These are phyloP conservation scores for Hermaeophaga mercurialis DNA, from an alignment of 2,888 invertebrate species.

Conservation along the genomic window DNA sequence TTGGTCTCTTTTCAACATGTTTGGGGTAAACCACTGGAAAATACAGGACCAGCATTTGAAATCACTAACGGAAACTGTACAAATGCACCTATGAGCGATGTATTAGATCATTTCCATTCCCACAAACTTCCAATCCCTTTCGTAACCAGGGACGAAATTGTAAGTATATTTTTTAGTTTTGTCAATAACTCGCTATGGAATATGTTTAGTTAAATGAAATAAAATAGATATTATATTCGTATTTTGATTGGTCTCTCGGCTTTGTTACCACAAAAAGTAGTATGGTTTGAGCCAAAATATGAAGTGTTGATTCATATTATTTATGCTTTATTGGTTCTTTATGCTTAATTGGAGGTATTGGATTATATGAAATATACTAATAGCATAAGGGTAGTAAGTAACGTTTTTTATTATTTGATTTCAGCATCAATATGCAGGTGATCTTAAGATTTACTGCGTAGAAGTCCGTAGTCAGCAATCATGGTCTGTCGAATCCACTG, in stretches of 20 bases:
- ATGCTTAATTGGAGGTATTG: too few relatives aligned
- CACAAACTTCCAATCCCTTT: conserved; percentile 20
- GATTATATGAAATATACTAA: too few relatives aligned
- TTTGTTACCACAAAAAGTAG: too few relatives aligned
- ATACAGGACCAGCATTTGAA: conserved; percentile 15
- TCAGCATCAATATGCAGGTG: conserved; percentile 20
- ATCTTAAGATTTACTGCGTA: conserved; percentile 26
- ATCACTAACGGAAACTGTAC: conserved; percentile 21
- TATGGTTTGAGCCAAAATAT: too few relatives aligned
- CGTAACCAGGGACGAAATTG: conserved; percentile 16
- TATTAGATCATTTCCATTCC: conserved; percentile 18
- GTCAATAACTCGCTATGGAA: too few relatives aligned
- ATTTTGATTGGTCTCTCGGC: too few relatives aligned
- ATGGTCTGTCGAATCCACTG: conserved; percentile 16
- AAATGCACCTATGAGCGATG: conserved; percentile 12
- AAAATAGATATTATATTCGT: too few relatives aligned
- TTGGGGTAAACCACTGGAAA: not conserved
- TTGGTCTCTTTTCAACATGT: conserved; percentile 5
- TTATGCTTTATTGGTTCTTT: too few relatives aligned
- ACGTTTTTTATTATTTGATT: conserved; percentile 14
- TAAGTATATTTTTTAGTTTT: conserved; percentile 22
- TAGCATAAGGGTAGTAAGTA: too few relatives aligned
- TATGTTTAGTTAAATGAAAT: too few relatives aligned
- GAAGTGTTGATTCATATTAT: too few relatives aligned
- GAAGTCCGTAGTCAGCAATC: conserved; percentile 18